These are phyloP conservation scores for Artibeus jamaicensis DNA, from an alignment of 2,797 vertebrate species.

Conservation along the genomic window DNA sequence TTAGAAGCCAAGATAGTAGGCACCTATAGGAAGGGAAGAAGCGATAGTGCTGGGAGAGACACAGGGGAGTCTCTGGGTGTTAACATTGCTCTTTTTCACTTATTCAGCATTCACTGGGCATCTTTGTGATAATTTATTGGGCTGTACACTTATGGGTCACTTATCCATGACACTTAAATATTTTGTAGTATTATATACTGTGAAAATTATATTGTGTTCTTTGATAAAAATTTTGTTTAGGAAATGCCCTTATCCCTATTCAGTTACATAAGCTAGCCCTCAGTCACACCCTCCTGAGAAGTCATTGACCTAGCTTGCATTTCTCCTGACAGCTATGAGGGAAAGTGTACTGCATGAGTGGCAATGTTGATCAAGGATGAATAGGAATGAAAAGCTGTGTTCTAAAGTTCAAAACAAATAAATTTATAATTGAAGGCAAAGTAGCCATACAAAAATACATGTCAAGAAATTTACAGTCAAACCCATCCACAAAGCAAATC, in stretches of 20 bases:
- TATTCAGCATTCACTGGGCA: neutral
- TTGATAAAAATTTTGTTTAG: neutral
- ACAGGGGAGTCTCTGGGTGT: neutral
- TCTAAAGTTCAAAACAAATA: neutral
- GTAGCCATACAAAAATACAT: neutral
- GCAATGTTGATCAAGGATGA: neutral
- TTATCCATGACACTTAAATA: neutral
- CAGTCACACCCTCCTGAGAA: neutral
- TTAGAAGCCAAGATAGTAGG: neutral
- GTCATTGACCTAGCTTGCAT: neutral
- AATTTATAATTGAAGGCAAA: neutral
- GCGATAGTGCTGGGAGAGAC: neutral
- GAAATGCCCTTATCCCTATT: neutral
- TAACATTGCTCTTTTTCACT: neutral
- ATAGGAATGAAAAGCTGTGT: neutral
- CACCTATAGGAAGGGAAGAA: neutral
- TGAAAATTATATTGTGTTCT: neutral
- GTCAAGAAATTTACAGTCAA: neutral
- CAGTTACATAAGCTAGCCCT: neutral
- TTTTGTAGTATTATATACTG: neutral
- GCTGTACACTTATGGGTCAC: neutral
- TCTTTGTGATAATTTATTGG: neutral
- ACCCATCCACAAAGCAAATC: neutral
- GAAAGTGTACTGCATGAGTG: neutral
- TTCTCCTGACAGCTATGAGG: neutral